Conservation (phyloP, 2,113 vertebrate genomes). For the Xenus cinereus region DNA sequence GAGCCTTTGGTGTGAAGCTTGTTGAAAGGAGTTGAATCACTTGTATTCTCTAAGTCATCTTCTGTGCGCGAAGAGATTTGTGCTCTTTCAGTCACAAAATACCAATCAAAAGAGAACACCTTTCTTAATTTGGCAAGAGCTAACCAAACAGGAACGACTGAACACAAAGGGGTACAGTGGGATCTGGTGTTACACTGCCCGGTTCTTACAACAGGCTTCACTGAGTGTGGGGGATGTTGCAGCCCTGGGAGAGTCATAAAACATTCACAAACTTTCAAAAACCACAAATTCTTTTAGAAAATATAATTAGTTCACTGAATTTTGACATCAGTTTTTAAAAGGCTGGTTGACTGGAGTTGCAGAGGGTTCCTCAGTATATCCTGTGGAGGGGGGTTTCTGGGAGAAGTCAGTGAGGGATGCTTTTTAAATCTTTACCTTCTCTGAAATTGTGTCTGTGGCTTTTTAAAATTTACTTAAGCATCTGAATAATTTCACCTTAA, state of each 20-base stretch:
- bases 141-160: not conserved
- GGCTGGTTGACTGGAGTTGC: not conserved
- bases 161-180: rapidly evolving
- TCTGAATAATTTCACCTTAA: not conserved
- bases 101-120: not conserved
- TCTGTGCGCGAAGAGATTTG: not conserved
- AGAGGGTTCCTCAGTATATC: not conserved
- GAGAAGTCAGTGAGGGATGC: not conserved
- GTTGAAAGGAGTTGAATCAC: not conserved
- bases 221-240: not conserved
- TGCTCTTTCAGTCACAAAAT: not conserved
- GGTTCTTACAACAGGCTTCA: not conserved
- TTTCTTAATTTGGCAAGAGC: not conserved
- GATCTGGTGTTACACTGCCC: not conserved
- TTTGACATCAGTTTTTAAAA: not conserved
- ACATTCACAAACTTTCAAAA: not conserved
- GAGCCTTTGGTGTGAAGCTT: not conserved
- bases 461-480: not conserved
- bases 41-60: not conserved
- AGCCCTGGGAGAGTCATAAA: not conserved
- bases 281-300: not conserved
- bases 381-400: not conserved
- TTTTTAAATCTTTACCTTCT: not conserved
- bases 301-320: not conserved
- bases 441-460: not conserved